Evolutionary conservation across 2,113 vertebrate genomes (phyloP), one percentile per base, ranked within the genome.

Genomic region (Phainopepla nitens): DNA sequence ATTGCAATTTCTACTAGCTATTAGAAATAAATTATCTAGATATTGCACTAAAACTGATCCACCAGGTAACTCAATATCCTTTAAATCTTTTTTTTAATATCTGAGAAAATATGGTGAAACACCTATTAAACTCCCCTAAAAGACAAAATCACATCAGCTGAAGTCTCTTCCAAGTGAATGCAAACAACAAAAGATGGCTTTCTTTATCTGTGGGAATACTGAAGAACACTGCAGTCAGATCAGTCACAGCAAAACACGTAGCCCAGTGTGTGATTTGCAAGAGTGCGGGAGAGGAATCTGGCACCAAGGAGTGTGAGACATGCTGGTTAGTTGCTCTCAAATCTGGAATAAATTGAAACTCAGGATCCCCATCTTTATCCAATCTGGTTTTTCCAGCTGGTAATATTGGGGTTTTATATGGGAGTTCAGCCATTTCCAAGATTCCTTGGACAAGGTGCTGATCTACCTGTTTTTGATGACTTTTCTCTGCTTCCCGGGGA

Each of bases 391-490:
- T 70, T 14, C 39, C 50, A 33, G 9, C 36, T 21, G 39, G 7
- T 58, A 9, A 11, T 20, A 2, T 4, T 27, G 15, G 29, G 14
- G 2, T 23, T 11, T 39, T 39, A 3, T 13, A 13, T 6, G n/a
- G 20, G 29, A 41, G 42, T 25, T 75, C 31, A 6, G 39, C 15
- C 29, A 8, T 20, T 39, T 15, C 7, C 8, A 7, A 19, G 50
- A 19, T n/a, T 22, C 31, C 51, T 22, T 6, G 41, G 49, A 28
- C 29, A 7, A 31, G 13, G 41, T 3, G 60, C 44, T 29, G 36
- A 16, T 25, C 18, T 22, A 0, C 6, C 11, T 10, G 13, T 0
- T 19, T 61, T 19, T 4, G 23, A 7, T 4, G 1, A 2, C 10
- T 31, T n/a, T 14, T 5, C 60, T 6, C 10, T 0, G 21, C 25